phyloP scores from a whole-genome alignment of 2,113 vertebrate genomes.

The Grallaria varia region DNA sequence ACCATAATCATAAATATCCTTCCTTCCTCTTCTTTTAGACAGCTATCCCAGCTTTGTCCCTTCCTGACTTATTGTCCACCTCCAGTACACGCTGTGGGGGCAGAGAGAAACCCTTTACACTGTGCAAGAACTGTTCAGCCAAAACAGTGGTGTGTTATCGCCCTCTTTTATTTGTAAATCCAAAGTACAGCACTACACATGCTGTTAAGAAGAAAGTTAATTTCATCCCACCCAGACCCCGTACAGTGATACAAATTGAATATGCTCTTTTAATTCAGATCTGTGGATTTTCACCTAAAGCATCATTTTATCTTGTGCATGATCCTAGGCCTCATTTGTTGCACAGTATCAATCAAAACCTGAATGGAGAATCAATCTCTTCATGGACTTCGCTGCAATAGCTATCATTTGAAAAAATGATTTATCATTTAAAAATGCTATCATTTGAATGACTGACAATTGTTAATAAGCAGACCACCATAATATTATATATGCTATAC shows the following conservation, averaged over 20 bases:
- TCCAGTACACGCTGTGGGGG: neutral
- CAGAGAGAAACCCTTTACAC: neutral
- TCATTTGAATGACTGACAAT: neutral
- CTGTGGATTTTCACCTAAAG: neutral
- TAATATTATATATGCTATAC: neutral
- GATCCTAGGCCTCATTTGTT: neutral
- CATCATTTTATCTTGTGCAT: neutral
- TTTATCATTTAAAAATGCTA: too few species aligned
- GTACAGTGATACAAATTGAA: neutral
- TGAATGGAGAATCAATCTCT: neutral
- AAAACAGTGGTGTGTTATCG: neutral
- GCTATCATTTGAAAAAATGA: too few species aligned
- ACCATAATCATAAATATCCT: neutral
- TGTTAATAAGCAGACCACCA: neutral
- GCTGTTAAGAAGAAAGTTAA: neutral
- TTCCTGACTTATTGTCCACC: neutral
- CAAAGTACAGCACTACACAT: neutral
- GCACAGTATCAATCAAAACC: neutral
- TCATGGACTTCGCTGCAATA: neutral
- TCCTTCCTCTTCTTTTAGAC: neutral
- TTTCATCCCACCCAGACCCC: neutral
- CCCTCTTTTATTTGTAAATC: neutral
- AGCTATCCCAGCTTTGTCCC: neutral
- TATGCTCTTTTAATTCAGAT: neutral
- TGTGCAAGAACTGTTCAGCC: neutral